Evolutionary conservation across 2,113 vertebrate genomes (phyloP).

Genomic region (Psettodes erumei): DNA sequence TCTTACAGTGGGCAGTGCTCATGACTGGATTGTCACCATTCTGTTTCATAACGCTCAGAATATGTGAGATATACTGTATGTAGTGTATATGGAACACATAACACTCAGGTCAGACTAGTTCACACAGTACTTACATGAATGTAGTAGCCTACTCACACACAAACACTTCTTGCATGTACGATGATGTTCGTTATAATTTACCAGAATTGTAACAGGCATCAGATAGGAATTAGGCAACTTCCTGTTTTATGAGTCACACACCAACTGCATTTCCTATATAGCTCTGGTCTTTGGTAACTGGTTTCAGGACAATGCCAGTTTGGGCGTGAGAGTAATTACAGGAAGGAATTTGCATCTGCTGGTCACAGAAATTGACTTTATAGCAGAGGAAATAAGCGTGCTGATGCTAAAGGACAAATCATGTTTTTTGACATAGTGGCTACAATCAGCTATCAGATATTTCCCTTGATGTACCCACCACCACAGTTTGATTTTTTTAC

Average conservation of each 20-base stretch:
- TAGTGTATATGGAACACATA: background rate
- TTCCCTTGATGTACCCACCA: background rate
- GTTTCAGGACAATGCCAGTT: background rate
- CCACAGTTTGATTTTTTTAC: background rate
- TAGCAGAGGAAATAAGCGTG: background rate
- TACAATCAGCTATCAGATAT: background rate
- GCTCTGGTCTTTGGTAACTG: background rate
- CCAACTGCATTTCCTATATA: conserved; percentile 39
- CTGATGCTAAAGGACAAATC: background rate
- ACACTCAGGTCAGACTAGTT: background rate
- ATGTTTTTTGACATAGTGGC: background rate
- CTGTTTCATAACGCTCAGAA: background rate
- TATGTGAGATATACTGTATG: background rate
- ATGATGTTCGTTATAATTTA: background rate
- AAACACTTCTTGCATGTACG: background rate
- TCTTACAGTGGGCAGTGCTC: background rate
- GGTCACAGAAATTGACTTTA: conserved; percentile 3
- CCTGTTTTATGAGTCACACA: conserved; percentile 28
- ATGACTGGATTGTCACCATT: conserved; percentile 20
- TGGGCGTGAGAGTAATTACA: conserved; percentile 4
- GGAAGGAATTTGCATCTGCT: background rate
- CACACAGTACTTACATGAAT: background rate
- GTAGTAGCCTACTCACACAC: background rate
- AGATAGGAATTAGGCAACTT: conserved; percentile 36
- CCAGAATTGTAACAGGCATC: conserved; percentile 12